phyloP scores from a whole-genome alignment of 37 sponge, comb jelly and placozoan species.

The Ephydatia muelleri region DNA sequence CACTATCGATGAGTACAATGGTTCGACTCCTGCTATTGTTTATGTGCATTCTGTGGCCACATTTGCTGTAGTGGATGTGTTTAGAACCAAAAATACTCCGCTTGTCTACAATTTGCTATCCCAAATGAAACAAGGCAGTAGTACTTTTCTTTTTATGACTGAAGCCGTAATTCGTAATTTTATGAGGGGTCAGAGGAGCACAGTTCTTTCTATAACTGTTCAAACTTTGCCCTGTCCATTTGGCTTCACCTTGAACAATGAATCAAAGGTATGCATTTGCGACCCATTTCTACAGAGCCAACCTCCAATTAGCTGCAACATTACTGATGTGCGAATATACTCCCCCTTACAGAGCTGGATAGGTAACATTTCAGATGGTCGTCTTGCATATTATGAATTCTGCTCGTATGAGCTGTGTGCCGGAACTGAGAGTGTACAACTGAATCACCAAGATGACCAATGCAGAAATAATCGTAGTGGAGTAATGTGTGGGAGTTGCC shows the following conservation, averaged over 20 bases:
- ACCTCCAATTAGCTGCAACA: background rate
- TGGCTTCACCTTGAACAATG: background rate
- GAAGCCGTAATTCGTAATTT: background rate
- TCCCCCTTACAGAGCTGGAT: background rate
- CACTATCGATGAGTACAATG: background rate
- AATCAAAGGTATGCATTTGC: background rate
- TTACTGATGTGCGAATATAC: background rate
- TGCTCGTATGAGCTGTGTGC: background rate
- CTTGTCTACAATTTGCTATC: background rate
- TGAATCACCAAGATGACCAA: background rate
- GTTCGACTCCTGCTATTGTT: background rate
- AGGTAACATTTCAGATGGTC: background rate
- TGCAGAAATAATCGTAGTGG: slow-evolving; percentile 5
- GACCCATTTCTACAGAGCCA: background rate
- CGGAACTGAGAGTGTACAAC: background rate
- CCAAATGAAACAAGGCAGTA: background rate
- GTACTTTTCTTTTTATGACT: background rate
- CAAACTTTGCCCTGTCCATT: background rate
- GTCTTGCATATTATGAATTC: background rate
- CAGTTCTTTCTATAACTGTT: background rate
- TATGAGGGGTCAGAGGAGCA: background rate
- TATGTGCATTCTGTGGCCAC: background rate
- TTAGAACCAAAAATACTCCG: background rate
- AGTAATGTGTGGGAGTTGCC: background rate
- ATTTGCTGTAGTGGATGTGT: background rate